phyloP scores from a whole-genome alignment of 2,797 vertebrate genomes.

The Falco naumanni region DNA sequence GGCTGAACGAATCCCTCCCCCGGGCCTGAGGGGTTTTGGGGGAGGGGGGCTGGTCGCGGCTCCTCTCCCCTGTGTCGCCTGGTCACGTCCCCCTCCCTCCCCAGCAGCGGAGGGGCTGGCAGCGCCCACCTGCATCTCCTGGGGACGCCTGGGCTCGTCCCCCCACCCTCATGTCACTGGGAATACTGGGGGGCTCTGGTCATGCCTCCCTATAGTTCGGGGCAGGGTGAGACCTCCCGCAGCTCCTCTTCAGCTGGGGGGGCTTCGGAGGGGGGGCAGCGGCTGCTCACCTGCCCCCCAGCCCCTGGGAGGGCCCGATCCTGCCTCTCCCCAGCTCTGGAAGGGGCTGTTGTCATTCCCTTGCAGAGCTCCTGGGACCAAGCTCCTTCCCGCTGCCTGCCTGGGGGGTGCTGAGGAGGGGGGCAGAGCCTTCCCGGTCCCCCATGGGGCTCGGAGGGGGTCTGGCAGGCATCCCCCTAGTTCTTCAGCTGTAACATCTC shows the following conservation, averaged over 20 bases:
- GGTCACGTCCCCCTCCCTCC: background rate
- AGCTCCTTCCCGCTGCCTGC: background rate
- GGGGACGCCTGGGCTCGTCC: too few species aligned
- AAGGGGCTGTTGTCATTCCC: background rate
- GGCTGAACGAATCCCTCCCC: background rate
- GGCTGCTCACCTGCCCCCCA: background rate
- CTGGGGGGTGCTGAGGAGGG: background rate
- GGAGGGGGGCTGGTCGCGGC: background rate
- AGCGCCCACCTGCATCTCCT: background rate
- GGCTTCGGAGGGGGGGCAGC: background rate
- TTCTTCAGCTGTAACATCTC: too few species aligned
- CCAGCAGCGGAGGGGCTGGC: background rate
- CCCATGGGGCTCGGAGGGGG: background rate
- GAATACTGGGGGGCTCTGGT: background rate
- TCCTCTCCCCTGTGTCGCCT: background rate
- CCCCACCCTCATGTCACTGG: accelerated
- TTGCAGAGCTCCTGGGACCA: background rate
- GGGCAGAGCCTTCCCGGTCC: background rate
- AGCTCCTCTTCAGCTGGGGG: background rate
- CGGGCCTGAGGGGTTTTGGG: background rate
- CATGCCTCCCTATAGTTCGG: accelerated
- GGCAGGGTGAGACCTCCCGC: background rate
- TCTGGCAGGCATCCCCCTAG: accelerated
- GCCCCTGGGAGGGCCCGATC: background rate
- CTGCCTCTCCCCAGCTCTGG: background rate